Evolutionary conservation across 2,113 vertebrate species (phyloP), one percentile per base, ranked within the genome.

Genomic region (Orthonyx spaldingii): DNA sequence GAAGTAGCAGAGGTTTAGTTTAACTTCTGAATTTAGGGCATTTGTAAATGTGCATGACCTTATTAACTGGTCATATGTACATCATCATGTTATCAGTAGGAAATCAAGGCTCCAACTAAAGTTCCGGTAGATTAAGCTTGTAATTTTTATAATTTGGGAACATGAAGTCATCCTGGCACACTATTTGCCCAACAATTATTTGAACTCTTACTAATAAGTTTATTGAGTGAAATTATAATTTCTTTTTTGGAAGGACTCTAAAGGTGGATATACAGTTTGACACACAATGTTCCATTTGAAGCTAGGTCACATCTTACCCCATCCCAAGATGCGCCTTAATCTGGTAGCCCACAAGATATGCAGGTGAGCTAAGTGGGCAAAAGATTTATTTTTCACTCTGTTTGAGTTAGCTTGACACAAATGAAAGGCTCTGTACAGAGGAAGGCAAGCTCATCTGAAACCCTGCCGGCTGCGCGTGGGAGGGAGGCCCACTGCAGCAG

Each of bases 401-500:
- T 82, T 41, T 56, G 49, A 87, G 23, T 60, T 39, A 83, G 26
- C 16, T 75, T 68, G 39, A 56, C 0, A 2, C 37, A 53, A 78
- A 41, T 49, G 14, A 84, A 74, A 42, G 79, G 8, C 52, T 60
- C 33, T 16, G 14, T 53, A 55, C 14, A 68, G 68, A 60, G 41
- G 42, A 90, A 91, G 63, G 44, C 49, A 70, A 84, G 30, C 18
- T 72, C 84, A 63, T 86, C 42, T 63, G 75, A 92, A 93, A 41
- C 37, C 52, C 24, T 46, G 60, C 56, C 84, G 83, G 27, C 35
- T 84, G 64, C 41, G 44, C 3, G 37, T 90, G 88, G 88, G 90
- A 95, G 91, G 66, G 81, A 89, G 61, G 81, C 61, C 70, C 69
- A 55, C 28, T 79, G 41, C 49, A 56, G 74, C 65, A 85, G 84